Evolutionary conservation across 2,113 vertebrate species (phyloP).

Genomic region (Cochlearius cochlearius): DNA sequence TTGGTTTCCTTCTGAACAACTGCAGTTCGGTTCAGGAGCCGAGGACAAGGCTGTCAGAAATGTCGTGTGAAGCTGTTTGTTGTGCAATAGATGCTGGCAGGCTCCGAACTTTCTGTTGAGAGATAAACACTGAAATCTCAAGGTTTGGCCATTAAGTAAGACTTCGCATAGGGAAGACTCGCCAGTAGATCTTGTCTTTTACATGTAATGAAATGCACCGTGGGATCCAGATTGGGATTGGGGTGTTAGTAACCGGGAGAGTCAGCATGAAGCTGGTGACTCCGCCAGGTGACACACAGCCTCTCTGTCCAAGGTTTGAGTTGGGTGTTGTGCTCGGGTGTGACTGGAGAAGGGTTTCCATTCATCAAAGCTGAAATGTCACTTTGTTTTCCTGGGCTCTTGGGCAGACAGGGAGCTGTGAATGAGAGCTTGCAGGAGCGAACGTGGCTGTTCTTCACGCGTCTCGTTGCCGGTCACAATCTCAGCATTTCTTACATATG

Average conservation of each 20-base stretch:
- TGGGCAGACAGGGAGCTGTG: background rate
- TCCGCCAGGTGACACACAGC: background rate
- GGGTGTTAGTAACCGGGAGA: background rate
- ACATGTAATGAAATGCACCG: background rate
- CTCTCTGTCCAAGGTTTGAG: background rate
- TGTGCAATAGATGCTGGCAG: background rate
- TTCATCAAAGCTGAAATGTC: background rate
- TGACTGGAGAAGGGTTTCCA: background rate
- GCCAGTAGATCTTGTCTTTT: background rate
- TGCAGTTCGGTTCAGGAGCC: background rate
- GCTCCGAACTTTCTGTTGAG: background rate
- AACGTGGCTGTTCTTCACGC: rapidly evolving
- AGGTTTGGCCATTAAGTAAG: background rate
- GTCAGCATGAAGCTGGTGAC: background rate
- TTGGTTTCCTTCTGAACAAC: background rate
- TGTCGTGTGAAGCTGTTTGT: background rate
- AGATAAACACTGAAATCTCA: background rate
- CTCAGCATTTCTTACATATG: rapidly evolving
- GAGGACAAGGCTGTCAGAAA: background rate
- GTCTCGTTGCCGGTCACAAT: rapidly evolving
- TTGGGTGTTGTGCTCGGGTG: rapidly evolving
- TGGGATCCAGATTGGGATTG: background rate
- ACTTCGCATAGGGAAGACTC: background rate
- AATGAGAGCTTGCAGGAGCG: background rate
- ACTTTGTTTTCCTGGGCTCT: background rate